These are phyloP conservation scores for Xiphophorus couchianus DNA, from an alignment of 2,113 vertebrate species.

Conservation along the genomic window DNA sequence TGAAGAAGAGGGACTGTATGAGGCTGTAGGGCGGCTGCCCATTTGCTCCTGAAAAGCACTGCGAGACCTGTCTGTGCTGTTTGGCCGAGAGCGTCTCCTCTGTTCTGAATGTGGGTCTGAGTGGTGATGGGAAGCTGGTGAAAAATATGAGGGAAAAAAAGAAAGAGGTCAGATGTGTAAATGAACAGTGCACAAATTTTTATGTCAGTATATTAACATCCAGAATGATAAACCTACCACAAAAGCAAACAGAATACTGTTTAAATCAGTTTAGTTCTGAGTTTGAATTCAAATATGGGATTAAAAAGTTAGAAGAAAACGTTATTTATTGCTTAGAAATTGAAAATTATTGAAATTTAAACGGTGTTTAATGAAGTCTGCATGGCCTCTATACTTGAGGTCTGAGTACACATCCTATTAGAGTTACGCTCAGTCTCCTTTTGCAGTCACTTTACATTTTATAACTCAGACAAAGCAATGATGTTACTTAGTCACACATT, in stretches of 20 bases:
- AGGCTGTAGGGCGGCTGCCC: constrained; percentile 48
- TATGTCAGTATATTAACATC: too few relatives aligned
- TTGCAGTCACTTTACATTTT: too few relatives aligned
- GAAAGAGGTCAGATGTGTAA: not conserved
- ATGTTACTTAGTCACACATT: too few relatives aligned
- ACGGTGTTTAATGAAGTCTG: not conserved
- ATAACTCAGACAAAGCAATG: too few relatives aligned
- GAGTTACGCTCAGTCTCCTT: too few relatives aligned
- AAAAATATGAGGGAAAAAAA: constrained; percentile 10
- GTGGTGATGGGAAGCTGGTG: constrained; percentile 65
- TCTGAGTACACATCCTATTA: too few relatives aligned
- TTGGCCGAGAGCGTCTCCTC: constrained; percentile 63
- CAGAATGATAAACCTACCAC: not conserved
- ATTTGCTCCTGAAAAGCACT: constrained; percentile 49
- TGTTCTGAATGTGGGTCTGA: constrained; percentile 80
- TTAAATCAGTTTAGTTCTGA: not conserved
- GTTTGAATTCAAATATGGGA: not conserved
- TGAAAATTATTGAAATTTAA: not conserved
- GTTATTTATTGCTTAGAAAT: not conserved
- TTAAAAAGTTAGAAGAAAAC: not conserved
- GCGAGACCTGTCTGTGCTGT: constrained; percentile 65
- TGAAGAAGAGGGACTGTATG: constrained; percentile 20
- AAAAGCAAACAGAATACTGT: not conserved
- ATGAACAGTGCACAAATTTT: not conserved
- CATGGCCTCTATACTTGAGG: not conserved